phyloP scores from a whole-genome alignment of 2,113 vertebrate species.

The Platanista minor region DNA sequence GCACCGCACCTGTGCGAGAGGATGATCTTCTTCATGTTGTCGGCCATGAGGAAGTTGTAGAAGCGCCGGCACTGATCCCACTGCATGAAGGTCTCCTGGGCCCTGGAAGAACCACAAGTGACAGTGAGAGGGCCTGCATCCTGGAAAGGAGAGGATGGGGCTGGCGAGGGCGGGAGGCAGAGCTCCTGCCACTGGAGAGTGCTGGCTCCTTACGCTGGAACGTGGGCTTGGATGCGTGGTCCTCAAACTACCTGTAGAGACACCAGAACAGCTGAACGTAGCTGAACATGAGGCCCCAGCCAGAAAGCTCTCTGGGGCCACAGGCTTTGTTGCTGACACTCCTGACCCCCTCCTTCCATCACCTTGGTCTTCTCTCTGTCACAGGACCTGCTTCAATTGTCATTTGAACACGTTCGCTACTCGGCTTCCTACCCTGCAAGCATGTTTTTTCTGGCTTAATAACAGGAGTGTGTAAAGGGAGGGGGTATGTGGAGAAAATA shows the following conservation, averaged over 20 bases:
- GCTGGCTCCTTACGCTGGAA: accelerated
- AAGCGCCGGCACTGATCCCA: constrained; percentile 98
- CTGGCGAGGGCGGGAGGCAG: background rate
- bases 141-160: background rate
- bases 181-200: background rate
- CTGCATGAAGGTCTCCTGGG: constrained; percentile 98
- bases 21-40: constrained; percentile 99
- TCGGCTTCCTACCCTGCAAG: background rate
- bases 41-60: constrained; percentile 99
- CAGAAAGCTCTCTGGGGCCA: background rate
- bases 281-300: background rate
- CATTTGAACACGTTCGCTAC: background rate
- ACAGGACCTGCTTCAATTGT: background rate
- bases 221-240: accelerated
- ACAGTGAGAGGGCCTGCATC: background rate
- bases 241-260: background rate
- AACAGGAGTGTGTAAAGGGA: no score
- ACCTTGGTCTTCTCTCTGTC: background rate
- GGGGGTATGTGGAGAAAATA: background rate
- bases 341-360: background rate
- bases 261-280: accelerated
- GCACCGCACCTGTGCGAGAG: constrained; percentile 92
- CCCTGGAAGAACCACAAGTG: constrained; percentile 79
- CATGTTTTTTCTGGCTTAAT: background rate
- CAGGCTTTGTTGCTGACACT: background rate